These are phyloP conservation scores for Cyprinodon diabolis DNA, from an alignment of 2,797 vertebrate genomes.

Conservation along the genomic window DNA sequence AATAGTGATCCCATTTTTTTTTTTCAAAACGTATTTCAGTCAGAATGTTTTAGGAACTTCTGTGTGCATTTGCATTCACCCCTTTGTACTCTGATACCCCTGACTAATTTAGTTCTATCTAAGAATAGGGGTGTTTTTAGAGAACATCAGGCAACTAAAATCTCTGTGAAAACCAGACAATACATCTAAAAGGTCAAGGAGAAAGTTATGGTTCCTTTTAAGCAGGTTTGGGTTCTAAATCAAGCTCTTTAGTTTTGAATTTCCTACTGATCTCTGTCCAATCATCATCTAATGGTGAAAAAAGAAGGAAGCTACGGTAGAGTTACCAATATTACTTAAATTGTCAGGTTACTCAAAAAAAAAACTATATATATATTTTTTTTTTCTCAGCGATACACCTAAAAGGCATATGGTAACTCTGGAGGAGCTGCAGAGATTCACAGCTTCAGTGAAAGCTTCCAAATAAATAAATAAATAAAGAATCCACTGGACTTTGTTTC, in stretches of 20 bases:
- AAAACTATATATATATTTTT: too few species aligned
- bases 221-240: background rate
- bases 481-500: too few species aligned
- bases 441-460: too few species aligned
- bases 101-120: background rate
- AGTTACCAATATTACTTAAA: too few species aligned
- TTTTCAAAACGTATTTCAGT: background rate
- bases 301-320: too few species aligned
- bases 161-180: background rate
- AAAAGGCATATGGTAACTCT: background rate
- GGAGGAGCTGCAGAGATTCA: background rate
- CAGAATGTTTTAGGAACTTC: background rate
- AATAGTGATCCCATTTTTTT: slow-evolving; percentile 1
- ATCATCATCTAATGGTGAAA: background rate
- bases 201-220: background rate
- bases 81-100: background rate
- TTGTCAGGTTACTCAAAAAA: too few species aligned
- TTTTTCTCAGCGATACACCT: too few species aligned
- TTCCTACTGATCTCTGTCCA: background rate
- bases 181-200: background rate
- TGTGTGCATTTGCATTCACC: background rate
- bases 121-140: background rate
- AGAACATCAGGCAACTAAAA: background rate
- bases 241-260: background rate
- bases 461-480: too few species aligned